Base-by-base conservation (phyloP, 2,113 vertebrate genomes). In the Forbesichthys papilliferus region DNA sequence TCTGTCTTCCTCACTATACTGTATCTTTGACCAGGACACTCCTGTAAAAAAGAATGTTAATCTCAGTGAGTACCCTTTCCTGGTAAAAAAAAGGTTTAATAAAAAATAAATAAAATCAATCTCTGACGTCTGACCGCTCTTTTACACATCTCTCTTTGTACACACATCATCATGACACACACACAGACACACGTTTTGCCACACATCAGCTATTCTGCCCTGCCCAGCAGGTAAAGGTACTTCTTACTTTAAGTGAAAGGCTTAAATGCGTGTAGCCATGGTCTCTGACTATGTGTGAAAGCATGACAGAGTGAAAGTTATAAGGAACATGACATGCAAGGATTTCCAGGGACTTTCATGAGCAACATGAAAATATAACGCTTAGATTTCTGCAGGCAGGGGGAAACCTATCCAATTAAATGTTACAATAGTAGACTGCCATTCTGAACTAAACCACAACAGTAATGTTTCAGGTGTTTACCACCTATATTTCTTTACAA, bases 201-300 rank as follows among this genome's bases (percentile, higher is more conserved):
- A 73, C 73, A 74, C 62, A 74, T 71, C 80, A 77, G 64, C 57
- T 85, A 87, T 80, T 2, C 27, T 27, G 27, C 27, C 27, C 27
- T 27, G 27, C 27, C 27, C 77, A 85, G 71, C 79, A 65, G 80
- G 77, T 82, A 77, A 84, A 81, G 77, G 82, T 85, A 84, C 82
- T 69, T 68, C 71, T 86, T 78, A 78, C 66, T 78, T 61, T 52
- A 66, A 70, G 77, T 49, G 74, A 77, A 85, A 79, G 48, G 53
- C 70, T 71, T 81, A 75, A 12, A 12, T 10, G 10, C 2, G 11
- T 69, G 77, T 76, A 69, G 71, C 71, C 61, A 59, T 63, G 77
- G 78, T 81, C 77, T 78, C 36, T 54, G 69, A 80, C 58, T 61
- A 63, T 74, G 68, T 83, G 74, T 62, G 75, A 71, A 75, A 73